These are phyloP conservation scores for Hestina assimilis DNA, from an alignment of 1,140 invertebrate genomes.

Conservation along the genomic window DNA sequence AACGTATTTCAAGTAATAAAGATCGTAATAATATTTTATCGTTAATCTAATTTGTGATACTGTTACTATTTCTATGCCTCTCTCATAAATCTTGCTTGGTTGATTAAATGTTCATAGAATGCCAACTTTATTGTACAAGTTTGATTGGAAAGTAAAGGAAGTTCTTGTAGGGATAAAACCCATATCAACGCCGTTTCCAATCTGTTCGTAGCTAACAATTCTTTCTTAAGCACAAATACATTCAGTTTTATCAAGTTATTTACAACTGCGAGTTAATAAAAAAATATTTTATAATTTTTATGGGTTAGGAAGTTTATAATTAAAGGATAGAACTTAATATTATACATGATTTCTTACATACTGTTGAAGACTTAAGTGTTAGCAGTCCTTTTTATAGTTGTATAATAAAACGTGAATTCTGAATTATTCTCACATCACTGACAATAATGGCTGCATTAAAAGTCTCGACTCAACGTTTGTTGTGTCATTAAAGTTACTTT, in stretches of 20 bases:
- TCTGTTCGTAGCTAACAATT: conserved; percentile 34
- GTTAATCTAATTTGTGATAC: too few species aligned
- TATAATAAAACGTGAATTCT: conserved; percentile 18
- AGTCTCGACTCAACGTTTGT: conserved; percentile 16
- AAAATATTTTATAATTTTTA: background rate
- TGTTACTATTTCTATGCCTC: background rate
- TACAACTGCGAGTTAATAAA: background rate
- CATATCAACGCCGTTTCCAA: conserved; percentile 42
- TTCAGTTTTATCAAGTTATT: background rate
- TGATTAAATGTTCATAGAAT: conserved; percentile 57
- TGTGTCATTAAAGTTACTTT: conserved; percentile 31
- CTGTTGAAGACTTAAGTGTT: conserved; percentile 1
- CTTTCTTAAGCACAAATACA: conserved; percentile 9
- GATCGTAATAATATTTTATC: background rate
- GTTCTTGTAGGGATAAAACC: conserved; percentile 31
- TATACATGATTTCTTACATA: background rate
- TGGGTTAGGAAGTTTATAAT: background rate
- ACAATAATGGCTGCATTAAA: conserved; percentile 21
- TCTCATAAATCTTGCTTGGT: conserved; percentile 10
- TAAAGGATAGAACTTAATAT: background rate
- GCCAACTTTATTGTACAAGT: conserved; percentile 53
- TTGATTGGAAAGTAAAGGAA: conserved; percentile 55
- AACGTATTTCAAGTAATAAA: background rate
- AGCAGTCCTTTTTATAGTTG: conserved; percentile 7
- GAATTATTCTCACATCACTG: conserved; percentile 20